Conservation (phyloP, 2,888 invertebrate species). For the Luperina testacea region DNA sequence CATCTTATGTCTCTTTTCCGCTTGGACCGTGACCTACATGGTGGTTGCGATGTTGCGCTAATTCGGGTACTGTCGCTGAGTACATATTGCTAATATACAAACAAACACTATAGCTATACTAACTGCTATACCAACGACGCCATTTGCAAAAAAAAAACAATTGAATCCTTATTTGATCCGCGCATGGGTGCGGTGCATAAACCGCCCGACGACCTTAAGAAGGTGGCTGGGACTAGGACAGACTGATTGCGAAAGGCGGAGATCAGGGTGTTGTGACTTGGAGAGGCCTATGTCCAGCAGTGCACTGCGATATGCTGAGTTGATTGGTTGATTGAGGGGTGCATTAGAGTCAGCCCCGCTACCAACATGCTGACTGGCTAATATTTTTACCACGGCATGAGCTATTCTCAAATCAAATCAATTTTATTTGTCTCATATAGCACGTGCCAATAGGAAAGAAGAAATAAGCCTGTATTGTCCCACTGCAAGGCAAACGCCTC, state of each 20-base stretch:
- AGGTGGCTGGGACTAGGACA: background rate
- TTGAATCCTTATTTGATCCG: background rate
- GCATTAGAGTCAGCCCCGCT: background rate
- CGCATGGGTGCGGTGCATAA: background rate
- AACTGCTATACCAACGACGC: background rate
- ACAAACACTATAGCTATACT: background rate
- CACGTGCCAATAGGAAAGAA: background rate
- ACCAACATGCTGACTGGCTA: background rate
- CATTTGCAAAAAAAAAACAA: conserved; percentile 8
- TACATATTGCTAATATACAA: conserved; percentile 30
- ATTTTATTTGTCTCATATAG: too few relatives aligned
- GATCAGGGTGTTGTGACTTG: background rate
- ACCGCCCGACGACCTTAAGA: background rate
- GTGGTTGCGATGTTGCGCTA: conserved; percentile 77
- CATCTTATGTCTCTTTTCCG: conserved; percentile 67
- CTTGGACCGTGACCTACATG: conserved; percentile 84
- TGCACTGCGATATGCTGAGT: background rate
- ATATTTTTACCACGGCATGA: background rate
- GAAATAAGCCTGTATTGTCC: background rate
- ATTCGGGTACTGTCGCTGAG: conserved; percentile 77
- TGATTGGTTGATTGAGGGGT: background rate
- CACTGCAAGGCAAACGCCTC: background rate
- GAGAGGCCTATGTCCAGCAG: background rate
- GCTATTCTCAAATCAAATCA: background rate
- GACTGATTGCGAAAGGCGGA: background rate